Base-by-base conservation (phyloP, 2,113 vertebrate genomes). In the Channa argus region DNA sequence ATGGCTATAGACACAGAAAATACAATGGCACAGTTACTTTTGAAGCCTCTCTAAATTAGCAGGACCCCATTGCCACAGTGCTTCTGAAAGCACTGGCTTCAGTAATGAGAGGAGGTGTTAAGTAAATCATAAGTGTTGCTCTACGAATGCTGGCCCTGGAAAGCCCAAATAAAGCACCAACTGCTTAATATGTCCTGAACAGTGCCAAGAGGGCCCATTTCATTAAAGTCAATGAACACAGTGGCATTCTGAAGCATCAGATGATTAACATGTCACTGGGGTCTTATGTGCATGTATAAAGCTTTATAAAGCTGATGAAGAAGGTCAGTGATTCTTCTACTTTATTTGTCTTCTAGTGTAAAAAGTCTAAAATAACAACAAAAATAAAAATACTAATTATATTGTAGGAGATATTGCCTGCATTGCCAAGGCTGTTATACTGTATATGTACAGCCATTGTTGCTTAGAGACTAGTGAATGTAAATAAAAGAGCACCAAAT, bases 71-170 rank as follows among this genome's bases (percentile, higher is more conserved):
- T 68, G 68, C 62, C 56, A 63, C 14, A 24, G 63, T 56, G 64
- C 84, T 71, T 66, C 86, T 74, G 63, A 86, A 85, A 74, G 76
- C 63, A 71, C 76, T 84, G 70, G 63, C 60, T 86, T 88, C 77
- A 74, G 59, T 91, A 83, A 87, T 78, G 68, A 80, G 73, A 70
- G 70, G 64, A 82, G 37, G 44, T 74, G 74, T 38, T 90, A 84
- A 86, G 87, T 87, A 88, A 91, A 89, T 88, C 71, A 91, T 90
- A 81, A 91, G 71, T 43, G 61, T 61, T 8, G 50, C 66, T 83
- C 69, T 33, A 89, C 59, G 54, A 71, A 54, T 10, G 34, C 44
- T 14, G 47, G 66, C 49, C 73, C 69, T 72, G 44, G 8, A 74
- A 63, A 82, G 49, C 49, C 46, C 46, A 64, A 75, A 85, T 79